Evolutionary conservation across 35 echinoderm and acorn worm species (phyloP), one percentile per base, ranked within the genome.

Genomic region (Strongylocentrotus purpuratus): DNA sequence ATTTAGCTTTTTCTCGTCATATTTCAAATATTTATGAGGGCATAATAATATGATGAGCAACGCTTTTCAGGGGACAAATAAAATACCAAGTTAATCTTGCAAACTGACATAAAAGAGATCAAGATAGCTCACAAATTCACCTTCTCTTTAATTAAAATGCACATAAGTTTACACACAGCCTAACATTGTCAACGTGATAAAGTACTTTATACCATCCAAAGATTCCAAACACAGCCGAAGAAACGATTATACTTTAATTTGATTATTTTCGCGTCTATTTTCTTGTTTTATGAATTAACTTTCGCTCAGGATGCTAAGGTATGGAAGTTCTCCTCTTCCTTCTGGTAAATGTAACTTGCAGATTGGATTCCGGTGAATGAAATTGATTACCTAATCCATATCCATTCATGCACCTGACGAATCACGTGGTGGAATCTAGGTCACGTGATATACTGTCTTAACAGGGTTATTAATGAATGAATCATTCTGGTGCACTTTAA

Each of bases 231-330:
- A 89, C 87, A 89, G 87, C 32, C 33, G 32, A 89, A 18, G 32
- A 89, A 89, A 9, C 7, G 33, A 89, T 45, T 88, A 41, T 89
- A 41, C 5, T 89, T 35, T 89, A 33, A 89, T 33, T 45, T 45
- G 33, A 89, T 89, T 89, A 89, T 89, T 89, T 89, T 41, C 33
- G 20, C 33, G 32, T 88, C 87, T 45, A 15, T 89, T 46, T 89
- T 45, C 87, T 89, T 89, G 87, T 89, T 45, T 88, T 45, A 89
- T 89, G 87, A 89, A 89, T 89, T 89, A 89, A 45, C 32, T 46
- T 46, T 14, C 87, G 20, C 25, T 32, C 87, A 88, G 87, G 87
- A 89, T 45, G 32, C 65, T n/a, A 78, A 78, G 65, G 45, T 28
- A 89, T 89, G 87, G 33, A 45, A 89, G 45, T 89, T 89, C 32